These are phyloP conservation scores for Drosophila picticornis DNA, from an alignment of 2,888 invertebrate species.

Conservation along the genomic window DNA sequence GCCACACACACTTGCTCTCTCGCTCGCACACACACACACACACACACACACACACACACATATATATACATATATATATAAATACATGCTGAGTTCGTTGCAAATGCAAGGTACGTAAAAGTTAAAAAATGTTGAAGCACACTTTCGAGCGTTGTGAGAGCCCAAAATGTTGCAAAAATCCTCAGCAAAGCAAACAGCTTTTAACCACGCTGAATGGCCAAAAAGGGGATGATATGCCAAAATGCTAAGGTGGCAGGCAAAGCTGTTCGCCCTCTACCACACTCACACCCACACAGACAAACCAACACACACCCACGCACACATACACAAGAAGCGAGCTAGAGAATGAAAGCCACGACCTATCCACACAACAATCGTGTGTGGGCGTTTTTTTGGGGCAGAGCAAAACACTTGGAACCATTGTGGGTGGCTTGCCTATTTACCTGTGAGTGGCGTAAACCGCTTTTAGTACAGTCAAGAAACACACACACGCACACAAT, in stretches of 20 bases:
- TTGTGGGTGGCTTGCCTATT: conserved; percentile 43
- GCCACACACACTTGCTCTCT: background rate
- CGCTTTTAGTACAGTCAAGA: conserved; percentile 73
- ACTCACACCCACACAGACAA: background rate
- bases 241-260: conserved; percentile 48
- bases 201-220: conserved; percentile 50
- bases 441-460: conserved; percentile 74
- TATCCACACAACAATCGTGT: conserved; percentile 80
- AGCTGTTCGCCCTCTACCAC: conserved; percentile 14
- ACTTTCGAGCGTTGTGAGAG: conserved; percentile 43
- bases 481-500: conserved; percentile 27
- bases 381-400: conserved; percentile 55
- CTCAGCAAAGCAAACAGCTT: conserved; percentile 74
- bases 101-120: conserved; percentile 72
- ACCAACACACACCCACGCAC: conserved; percentile 1
- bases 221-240: conserved; percentile 35
- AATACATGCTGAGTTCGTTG: conserved; percentile 38
- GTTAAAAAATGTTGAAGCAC: conserved; percentile 55
- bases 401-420: conserved; percentile 52
- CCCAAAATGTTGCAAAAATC: conserved; percentile 71
- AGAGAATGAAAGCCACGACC: conserved; percentile 76
- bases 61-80: conserved; percentile 17
- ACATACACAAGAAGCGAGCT: conserved; percentile 38
- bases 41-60: conserved; percentile 11
- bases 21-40: conserved; percentile 1